Evolutionary conservation across 2,113 vertebrate genomes (phyloP).

Genomic region (Rynchops niger): DNA sequence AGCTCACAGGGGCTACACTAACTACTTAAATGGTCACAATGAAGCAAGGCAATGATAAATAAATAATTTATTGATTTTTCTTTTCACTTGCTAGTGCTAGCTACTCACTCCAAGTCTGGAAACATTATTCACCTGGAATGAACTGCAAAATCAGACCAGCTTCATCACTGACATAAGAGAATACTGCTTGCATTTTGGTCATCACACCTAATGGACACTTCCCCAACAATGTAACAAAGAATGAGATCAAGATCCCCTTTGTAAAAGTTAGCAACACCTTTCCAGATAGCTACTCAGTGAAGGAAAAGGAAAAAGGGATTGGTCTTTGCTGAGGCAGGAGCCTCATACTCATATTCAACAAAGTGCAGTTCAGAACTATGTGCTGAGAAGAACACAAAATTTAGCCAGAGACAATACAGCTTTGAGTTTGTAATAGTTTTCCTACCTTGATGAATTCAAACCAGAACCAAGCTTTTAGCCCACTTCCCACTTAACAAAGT

Average conservation of each 20-base stretch:
- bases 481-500: neutral
- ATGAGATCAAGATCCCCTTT: neutral
- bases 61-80: neutral
- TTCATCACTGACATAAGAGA: neutral
- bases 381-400: neutral
- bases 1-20: neutral
- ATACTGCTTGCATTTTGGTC: neutral
- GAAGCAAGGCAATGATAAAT: neutral
- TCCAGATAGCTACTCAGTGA: neutral
- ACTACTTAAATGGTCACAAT: neutral
- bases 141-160: neutral
- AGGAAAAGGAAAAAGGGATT: neutral
- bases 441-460: neutral
- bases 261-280: neutral
- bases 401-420: neutral
- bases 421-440: neutral
- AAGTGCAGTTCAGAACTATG: accelerated
- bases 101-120: neutral
- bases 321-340: neutral
- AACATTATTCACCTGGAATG: neutral
- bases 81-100: neutral
- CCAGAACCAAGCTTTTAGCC: neutral
- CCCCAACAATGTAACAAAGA: neutral
- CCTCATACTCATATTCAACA: neutral
- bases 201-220: neutral